These are phyloP conservation scores for Hemistola chrysoprasaria DNA, from an alignment of 2,888 invertebrate genomes.

Conservation along the genomic window DNA sequence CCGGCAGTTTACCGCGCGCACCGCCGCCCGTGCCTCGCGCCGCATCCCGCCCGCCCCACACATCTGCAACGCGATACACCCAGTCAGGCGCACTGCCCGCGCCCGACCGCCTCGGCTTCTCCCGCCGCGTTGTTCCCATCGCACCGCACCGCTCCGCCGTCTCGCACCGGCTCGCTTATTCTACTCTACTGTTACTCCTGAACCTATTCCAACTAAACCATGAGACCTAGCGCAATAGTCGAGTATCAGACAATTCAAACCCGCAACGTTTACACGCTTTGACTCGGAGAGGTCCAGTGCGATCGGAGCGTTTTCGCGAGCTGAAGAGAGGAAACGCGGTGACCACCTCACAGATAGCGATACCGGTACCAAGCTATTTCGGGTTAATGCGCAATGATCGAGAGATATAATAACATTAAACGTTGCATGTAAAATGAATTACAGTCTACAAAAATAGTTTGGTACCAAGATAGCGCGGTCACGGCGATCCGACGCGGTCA, in stretches of 20 bases:
- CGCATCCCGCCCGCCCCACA: constrained; percentile 60
- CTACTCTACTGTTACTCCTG: constrained; percentile 32
- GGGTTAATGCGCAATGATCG: too few species aligned
- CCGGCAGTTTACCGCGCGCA: constrained; percentile 70
- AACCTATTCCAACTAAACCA: constrained; percentile 46
- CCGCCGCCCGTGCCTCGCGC: constrained; percentile 59
- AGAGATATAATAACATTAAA: too few species aligned
- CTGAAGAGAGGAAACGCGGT: constrained; percentile 62
- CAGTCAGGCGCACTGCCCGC: constrained; percentile 71
- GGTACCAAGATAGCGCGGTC: constrained; percentile 72
- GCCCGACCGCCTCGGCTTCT: constrained; percentile 47
- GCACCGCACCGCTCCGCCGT: constrained; percentile 72
- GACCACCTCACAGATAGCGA: constrained; percentile 60
- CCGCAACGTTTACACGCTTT: constrained; percentile 59
- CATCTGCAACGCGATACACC: constrained; percentile 80
- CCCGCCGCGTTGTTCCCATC: constrained; percentile 67
- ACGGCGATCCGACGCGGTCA: constrained; percentile 76
- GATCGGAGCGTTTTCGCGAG: constrained; percentile 75
- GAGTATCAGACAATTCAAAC: constrained; percentile 37
- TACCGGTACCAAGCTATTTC: constrained; percentile 69
- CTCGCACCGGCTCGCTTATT: constrained; percentile 49
- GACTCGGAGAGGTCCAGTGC: constrained; percentile 77
- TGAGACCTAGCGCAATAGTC: constrained; percentile 48
- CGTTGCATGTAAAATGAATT: too few species aligned
- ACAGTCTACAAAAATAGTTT: constrained; percentile 63